Base-by-base conservation (phyloP, 2,113 vertebrate species). In the Scomber japonicus region DNA sequence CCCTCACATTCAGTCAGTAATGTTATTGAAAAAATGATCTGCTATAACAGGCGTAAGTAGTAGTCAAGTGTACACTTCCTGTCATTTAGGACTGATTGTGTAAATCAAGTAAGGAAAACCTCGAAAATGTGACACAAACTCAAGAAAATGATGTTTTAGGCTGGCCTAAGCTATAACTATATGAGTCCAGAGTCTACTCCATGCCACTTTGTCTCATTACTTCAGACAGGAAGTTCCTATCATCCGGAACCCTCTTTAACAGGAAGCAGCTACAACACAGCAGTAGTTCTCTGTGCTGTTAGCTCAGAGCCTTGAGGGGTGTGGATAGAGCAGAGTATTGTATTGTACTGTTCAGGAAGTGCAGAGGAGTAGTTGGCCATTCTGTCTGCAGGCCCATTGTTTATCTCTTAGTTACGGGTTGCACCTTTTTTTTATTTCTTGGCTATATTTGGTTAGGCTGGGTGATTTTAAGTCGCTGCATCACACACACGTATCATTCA, bases 331-430 rank as follows among this genome's bases (percentile, higher is more conserved):
- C 70, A 49, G 12, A 74, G 82, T 68, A 76, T 70, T 91, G 64
- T 89, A 90, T 93, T 93, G 89, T 95, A 45, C 21, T 91, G 63
- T 86, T 83, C 92, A 92, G 94, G 93, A 96, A 94, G 93, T 92
- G 79, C 83, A 88, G 82, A 85, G 84, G 77, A 92, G 86, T 82
- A 82, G 78, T 79, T 62, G 72, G 53, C 74, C 82, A 75, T 77
- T 93, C 84, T 83, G 40, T 87, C 76, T 82, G 78, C 73, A 64
- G 68, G 77, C 56, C 84, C 77, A 91, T 95, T 94, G 90, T 95
- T 88, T 87, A 89, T 88, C 83, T 91, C 71, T 63, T 64, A 31
- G 68, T 83, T 79, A 65, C 66, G 59, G 72, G 83, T 77, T 69
- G 82, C 77, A 75, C 55, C 57, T 40, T 56, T 56, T 56, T 56